Conservation (phyloP, 2,888 invertebrate species). For the Ischnus inquisitorius region DNA sequence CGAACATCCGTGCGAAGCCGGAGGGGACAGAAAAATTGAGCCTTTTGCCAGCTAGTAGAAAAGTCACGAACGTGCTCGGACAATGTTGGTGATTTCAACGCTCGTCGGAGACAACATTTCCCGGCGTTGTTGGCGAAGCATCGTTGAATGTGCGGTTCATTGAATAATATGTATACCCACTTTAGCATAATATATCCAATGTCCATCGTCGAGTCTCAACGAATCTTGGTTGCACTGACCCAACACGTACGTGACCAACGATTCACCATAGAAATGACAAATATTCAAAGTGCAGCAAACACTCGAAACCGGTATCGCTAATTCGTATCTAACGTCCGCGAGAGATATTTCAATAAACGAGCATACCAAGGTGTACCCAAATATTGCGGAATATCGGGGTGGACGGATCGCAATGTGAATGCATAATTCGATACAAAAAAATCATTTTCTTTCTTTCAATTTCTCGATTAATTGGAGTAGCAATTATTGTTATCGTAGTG, state of each 20-base stretch:
- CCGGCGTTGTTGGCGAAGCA: constrained; percentile 6
- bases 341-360: constrained; percentile 32
- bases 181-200: constrained; percentile 45
- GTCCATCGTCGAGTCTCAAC: constrained; percentile 9
- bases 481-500: too few relatives aligned
- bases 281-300: constrained; percentile 39
- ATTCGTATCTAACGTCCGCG: not conserved
- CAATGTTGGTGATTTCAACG: constrained; percentile 47
- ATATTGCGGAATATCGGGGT: not conserved
- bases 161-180: constrained; percentile 24
- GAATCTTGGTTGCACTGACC: not conserved
- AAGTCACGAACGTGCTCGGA: constrained; percentile 56
- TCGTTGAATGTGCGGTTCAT: not conserved
- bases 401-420: too few relatives aligned
- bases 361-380: not conserved
- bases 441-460: too few relatives aligned
- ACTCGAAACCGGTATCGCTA: constrained; percentile 40
- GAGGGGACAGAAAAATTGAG: constrained; percentile 24
- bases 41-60: constrained; percentile 42
- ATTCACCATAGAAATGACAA: constrained; percentile 17
- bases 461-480: too few relatives aligned
- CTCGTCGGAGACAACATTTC: not conserved
- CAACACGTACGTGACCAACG: constrained; percentile 8
- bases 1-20: constrained; percentile 15
- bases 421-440: not conserved